Evolutionary conservation across 1,140 invertebrate genomes (phyloP).

Genomic region (Conus ventricosus): DNA sequence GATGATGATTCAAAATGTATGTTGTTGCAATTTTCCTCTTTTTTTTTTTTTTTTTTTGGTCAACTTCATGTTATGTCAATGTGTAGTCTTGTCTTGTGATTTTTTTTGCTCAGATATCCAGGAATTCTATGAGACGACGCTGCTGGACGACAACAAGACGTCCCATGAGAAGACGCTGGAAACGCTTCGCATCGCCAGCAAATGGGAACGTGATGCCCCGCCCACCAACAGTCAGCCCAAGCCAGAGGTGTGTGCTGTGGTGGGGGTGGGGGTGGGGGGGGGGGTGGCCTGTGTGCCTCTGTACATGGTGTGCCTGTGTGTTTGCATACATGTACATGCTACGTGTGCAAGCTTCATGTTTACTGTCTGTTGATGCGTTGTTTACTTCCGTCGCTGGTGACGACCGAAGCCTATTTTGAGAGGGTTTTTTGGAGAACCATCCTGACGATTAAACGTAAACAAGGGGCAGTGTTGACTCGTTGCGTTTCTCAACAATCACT

Average conservation of each 20-base stretch:
- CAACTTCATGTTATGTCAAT: too few relatives aligned
- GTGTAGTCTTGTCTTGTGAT: background rate
- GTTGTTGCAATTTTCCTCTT: too few relatives aligned
- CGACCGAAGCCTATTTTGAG: too few relatives aligned
- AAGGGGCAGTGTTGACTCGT: too few relatives aligned
- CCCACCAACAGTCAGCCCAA: slow-evolving; percentile 49
- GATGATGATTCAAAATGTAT: too few relatives aligned
- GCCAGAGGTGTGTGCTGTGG: slow-evolving; percentile 44
- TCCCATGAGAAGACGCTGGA: slow-evolving; percentile 96
- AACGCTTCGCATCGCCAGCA: slow-evolving; percentile 95
- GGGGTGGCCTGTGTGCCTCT: background rate
- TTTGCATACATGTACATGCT: background rate
- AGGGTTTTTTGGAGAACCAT: too few relatives aligned
- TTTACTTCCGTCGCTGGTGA: too few relatives aligned
- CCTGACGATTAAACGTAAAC: too few relatives aligned
- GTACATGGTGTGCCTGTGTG: background rate
- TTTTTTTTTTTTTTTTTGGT: too few relatives aligned
- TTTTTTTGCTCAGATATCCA: slow-evolving; percentile 90
- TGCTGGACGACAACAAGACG: slow-evolving; percentile 95
- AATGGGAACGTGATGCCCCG: slow-evolving; percentile 83
- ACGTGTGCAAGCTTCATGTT: too few relatives aligned
- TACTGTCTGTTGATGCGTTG: background rate
- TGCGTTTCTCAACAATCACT: too few relatives aligned
- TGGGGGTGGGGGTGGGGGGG: too few relatives aligned
- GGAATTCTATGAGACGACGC: slow-evolving; percentile 98